Evolutionary conservation across 1,140 invertebrate genomes (phyloP), one percentile per base, ranked within the genome.

Genomic region (Papilio polytes): DNA sequence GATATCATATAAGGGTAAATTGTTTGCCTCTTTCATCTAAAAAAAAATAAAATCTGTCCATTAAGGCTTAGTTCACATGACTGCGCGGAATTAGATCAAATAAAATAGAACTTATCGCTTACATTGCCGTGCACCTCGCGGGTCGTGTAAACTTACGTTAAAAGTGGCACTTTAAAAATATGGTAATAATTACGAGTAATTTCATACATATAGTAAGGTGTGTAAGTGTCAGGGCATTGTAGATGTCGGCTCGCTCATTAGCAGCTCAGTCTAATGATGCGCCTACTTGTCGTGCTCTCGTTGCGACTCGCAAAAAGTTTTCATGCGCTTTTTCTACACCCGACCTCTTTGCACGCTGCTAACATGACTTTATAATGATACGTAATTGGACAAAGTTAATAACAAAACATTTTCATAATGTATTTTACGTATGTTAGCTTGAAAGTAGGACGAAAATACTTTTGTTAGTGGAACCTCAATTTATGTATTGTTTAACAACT

Each of bases 191-290:
- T 70, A 31, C 22, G 63, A 15, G 63, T 70, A 36, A 70, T 31
- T 70, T 31, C 4, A 36, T 20, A 36, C 44, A 51, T 48, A 77
- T 73, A 81, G 77, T 76, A 81, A 72, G 20, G 36, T 70, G 18
- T 31, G 63, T 13, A 77, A 77, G 36, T 46, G 59, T 48, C 44
- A 22, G 72, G 74, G n/a, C 79, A 36, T 80, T 80, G 82, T 78
- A 80, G 66, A 20, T 63, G 80, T 70, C 78, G 78, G 78, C 72
- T 56, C 72, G 80, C 89, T 90, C 86, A 89, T 90, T 90, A 89
- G 73, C 63, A 78, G 74, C 81, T 20, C 74, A 78, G 87, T 82
- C 87, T 90, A 90, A 90, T 89, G 89, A 90, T 87, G 87, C 85
- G 84, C 78, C 82, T 80, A 86, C 85, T 89, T 89, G 89, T 88